Evolutionary conservation across 92 coral and sea anemone species (phyloP).

Genomic region (Meandrina meandrites): DNA sequence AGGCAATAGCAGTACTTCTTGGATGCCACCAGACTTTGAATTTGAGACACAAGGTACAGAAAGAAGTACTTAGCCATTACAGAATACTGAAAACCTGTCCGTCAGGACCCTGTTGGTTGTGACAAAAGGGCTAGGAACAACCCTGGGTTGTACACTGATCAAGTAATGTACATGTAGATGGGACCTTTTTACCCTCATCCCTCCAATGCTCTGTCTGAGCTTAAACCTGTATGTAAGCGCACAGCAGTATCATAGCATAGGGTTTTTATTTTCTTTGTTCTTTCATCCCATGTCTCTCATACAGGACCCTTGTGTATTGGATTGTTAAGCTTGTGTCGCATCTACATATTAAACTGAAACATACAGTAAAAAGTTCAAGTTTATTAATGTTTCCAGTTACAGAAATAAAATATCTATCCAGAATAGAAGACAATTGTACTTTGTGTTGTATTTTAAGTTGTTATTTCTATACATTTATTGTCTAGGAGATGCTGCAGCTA

Average conservation of each 20-base stretch:
- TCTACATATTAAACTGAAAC: background rate
- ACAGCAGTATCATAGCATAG: background rate
- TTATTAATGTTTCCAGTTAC: background rate
- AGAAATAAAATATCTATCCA: background rate
- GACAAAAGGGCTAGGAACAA: background rate
- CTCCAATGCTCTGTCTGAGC: background rate
- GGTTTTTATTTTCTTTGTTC: background rate
- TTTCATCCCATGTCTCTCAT: background rate
- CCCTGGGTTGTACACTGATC: background rate
- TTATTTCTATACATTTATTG: background rate
- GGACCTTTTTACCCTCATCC: background rate
- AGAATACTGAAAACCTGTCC: background rate
- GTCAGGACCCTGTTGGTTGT: background rate
- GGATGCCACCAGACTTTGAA: slow-evolving; percentile 14
- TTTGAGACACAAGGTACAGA: slow-evolving; percentile 39
- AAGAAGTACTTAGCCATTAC: background rate
- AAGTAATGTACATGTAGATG: no score
- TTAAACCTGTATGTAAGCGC: background rate
- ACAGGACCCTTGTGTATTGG: background rate
- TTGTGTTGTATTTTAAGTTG: background rate
- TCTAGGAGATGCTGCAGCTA: slow-evolving; percentile 77
- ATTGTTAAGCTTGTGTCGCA: background rate
- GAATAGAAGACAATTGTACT: background rate
- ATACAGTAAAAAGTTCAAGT: background rate
- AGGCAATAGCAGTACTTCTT: background rate